Percentiles rank a stretch among this genome's conserved stretches.
Evolutionary conservation across 2,113 vertebrate genomes (phyloP).

Genomic region (Carassius auratus): DNA sequence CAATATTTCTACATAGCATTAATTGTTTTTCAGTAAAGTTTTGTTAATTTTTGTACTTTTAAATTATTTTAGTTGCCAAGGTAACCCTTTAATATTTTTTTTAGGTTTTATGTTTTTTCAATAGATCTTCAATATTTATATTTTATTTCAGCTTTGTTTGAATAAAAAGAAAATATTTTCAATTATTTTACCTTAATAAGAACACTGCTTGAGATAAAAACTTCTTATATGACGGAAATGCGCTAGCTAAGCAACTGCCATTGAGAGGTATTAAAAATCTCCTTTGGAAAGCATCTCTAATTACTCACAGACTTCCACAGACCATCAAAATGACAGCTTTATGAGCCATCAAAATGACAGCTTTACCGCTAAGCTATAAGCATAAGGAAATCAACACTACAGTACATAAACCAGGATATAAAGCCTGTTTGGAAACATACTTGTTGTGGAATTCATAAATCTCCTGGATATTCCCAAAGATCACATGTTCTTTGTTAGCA

Average conservation of each 20-base stretch:
- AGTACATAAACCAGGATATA: too few relatives aligned
- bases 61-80: too few relatives aligned
- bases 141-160: background rate
- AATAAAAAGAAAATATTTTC: background rate
- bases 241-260: background rate
- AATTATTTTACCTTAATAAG: background rate
- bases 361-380: background rate
- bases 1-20: too few relatives aligned
- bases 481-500: constrained; percentile 91
- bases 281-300: background rate
- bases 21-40: too few relatives aligned
- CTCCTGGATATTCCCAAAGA: constrained; percentile 99
- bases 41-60: too few relatives aligned
- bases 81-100: too few relatives aligned
- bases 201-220: background rate
- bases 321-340: background rate
- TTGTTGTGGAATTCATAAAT: constrained; percentile 99
- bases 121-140: too few relatives aligned
- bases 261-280: background rate
- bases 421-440: constrained; percentile 71
- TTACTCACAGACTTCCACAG: background rate
- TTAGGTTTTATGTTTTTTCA: too few relatives aligned
- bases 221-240: background rate
- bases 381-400: background rate
- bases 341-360: background rate